Conservation (phyloP, 2,113 vertebrate genomes). For the Chaenocephalus aceratus region DNA sequence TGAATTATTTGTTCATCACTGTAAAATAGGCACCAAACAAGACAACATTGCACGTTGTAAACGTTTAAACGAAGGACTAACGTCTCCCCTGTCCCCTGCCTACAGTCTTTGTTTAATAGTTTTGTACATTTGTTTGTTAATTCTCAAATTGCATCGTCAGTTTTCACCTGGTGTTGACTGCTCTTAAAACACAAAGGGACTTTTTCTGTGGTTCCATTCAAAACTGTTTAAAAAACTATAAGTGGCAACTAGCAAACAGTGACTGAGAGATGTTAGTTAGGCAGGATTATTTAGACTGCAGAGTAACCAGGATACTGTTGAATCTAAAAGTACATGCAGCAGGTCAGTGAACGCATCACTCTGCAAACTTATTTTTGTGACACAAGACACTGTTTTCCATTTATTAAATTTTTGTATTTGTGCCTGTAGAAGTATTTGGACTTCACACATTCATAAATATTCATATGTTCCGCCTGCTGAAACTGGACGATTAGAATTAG, state of each 20-base stretch:
- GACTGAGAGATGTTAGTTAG: background rate
- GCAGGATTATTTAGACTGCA: too few species aligned
- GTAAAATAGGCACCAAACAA: background rate
- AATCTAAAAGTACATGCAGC: too few species aligned
- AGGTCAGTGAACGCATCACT: too few species aligned
- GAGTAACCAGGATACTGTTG: too few species aligned
- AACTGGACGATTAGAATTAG: too few species aligned
- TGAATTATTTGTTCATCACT: too few species aligned
- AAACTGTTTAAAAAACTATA: background rate
- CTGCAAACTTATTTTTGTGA: too few species aligned
- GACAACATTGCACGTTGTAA: background rate
- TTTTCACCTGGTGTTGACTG: background rate
- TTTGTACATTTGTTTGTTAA: background rate
- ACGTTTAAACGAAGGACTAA: background rate
- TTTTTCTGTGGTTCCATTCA: background rate
- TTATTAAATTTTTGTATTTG: too few species aligned
- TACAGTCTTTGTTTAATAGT: background rate
- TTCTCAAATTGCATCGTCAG: background rate
- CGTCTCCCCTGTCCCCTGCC: background rate
- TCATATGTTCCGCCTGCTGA: too few species aligned
- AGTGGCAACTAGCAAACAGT: background rate
- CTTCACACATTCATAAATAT: too few species aligned
- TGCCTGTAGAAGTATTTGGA: too few species aligned
- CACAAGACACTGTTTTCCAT: too few species aligned
- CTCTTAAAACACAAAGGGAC: background rate